phyloP scores from a whole-genome alignment of 2,113 vertebrate genomes.

The Cynoglossus semilaevis region DNA sequence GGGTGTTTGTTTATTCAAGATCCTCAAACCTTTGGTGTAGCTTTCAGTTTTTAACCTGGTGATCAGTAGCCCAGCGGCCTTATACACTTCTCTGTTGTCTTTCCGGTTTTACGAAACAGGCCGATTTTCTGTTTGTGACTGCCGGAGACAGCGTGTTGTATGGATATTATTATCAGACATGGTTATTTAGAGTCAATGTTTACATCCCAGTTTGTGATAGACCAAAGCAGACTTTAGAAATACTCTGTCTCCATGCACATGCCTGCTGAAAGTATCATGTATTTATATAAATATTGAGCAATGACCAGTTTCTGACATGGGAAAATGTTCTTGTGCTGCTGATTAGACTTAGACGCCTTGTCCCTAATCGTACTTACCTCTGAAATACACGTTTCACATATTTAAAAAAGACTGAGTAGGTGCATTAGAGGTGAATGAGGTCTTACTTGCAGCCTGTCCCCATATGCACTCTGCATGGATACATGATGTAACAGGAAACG shows the following conservation, averaged over 20 bases:
- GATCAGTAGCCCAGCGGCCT: slow-evolving; percentile 44
- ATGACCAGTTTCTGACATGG: slow-evolving; percentile 26
- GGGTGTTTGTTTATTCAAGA: background rate
- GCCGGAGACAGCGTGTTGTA: background rate
- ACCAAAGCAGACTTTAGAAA: slow-evolving; percentile 23
- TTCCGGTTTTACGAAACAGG: slow-evolving; percentile 9
- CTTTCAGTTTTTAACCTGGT: slow-evolving; percentile 35
- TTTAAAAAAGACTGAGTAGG: slow-evolving; percentile 25
- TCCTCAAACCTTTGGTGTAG: slow-evolving; percentile 36
- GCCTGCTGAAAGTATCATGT: slow-evolving; percentile 18
- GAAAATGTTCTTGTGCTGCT: slow-evolving; percentile 53
- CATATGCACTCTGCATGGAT: slow-evolving; percentile 10
- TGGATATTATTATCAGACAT: background rate
- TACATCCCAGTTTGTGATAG: slow-evolving; percentile 11
- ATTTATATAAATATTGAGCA: slow-evolving; percentile 37
- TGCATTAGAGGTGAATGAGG: slow-evolving; percentile 25
- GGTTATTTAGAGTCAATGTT: background rate
- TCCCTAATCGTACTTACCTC: slow-evolving; percentile 40
- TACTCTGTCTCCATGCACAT: slow-evolving; percentile 24
- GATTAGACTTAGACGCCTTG: slow-evolving; percentile 56
- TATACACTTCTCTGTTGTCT: background rate
- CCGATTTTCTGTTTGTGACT: slow-evolving; percentile 10
- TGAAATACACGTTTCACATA: slow-evolving; percentile 2
- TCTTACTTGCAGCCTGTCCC: slow-evolving; percentile 18
- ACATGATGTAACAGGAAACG: background rate